phyloP scores from a whole-genome alignment of 1,140 invertebrate species.

The Brachionus paranguensis region DNA sequence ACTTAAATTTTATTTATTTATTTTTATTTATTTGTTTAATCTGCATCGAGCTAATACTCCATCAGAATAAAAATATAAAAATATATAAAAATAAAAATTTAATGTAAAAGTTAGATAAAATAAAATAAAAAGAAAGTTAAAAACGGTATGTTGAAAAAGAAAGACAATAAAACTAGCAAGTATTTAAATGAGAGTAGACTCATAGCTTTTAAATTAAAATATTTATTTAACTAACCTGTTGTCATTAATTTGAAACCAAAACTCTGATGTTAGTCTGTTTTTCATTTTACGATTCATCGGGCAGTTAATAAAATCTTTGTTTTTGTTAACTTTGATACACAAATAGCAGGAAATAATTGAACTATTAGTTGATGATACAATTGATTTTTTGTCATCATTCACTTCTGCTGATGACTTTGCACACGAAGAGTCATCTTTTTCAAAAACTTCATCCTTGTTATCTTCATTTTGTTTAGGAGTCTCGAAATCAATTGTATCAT shows the following conservation, averaged over 20 bases:
- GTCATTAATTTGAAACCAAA: slow-evolving; percentile 37
- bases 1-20: too few relatives aligned
- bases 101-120: too few relatives aligned
- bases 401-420: background rate
- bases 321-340: slow-evolving; percentile 39
- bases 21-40: too few relatives aligned
- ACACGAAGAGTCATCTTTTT: background rate
- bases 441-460: slow-evolving; percentile 7
- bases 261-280: slow-evolving; percentile 21
- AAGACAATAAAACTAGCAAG: background rate
- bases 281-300: slow-evolving; percentile 33
- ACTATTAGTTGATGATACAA: background rate
- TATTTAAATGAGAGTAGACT: background rate
- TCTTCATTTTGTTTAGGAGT: background rate
- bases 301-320: slow-evolving; percentile 25
- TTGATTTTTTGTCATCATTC: slow-evolving; percentile 1
- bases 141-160: too few relatives aligned
- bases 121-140: too few relatives aligned
- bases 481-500: background rate
- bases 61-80: too few relatives aligned
- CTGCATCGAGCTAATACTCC: too few relatives aligned
- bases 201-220: background rate
- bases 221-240: background rate
- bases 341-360: slow-evolving; percentile 27
- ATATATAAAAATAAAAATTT: too few relatives aligned